Percentiles rank a stretch among this genome's conserved stretches.
Evolutionary conservation across 2,113 vertebrate genomes (phyloP).

Genomic region (Orthonyx spaldingii): DNA sequence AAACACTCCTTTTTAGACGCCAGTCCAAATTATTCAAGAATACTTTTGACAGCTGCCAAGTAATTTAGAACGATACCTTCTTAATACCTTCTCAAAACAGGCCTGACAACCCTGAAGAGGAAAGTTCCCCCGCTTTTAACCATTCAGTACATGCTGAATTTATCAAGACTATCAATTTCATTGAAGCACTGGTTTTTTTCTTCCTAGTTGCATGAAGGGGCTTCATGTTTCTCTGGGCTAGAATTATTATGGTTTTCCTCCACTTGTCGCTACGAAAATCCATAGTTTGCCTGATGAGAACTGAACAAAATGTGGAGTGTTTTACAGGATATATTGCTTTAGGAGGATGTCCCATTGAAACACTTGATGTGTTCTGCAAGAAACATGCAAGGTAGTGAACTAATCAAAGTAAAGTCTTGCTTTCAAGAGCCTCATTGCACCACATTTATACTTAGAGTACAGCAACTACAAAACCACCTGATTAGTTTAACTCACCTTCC

Average conservation of each 20-base stretch:
- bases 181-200: neutral
- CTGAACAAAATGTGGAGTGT: neutral
- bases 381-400: neutral
- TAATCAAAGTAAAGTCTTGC: neutral
- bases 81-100: slow-evolving; percentile 79
- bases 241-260: neutral
- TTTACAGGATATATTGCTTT: neutral
- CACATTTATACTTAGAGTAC: neutral
- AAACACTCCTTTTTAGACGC: slow-evolving; percentile 74
- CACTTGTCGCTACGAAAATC: neutral
- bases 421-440: neutral
- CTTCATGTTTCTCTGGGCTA: neutral
- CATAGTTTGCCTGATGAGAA: neutral
- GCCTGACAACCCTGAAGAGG: slow-evolving; percentile 58
- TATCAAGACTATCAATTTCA: slow-evolving; percentile 16
- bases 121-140: neutral
- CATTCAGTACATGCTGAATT: neutral
- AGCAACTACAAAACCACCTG: neutral
- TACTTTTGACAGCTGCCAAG: slow-evolving; percentile 77
- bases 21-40: slow-evolving; percentile 81
- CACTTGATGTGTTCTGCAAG: neutral
- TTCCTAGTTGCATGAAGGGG: neutral
- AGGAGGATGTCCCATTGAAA: neutral
- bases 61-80: slow-evolving; percentile 77
- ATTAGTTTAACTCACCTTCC: neutral